phyloP scores from a whole-genome alignment of 2,113 vertebrate genomes.

The Anhinga rufa region DNA sequence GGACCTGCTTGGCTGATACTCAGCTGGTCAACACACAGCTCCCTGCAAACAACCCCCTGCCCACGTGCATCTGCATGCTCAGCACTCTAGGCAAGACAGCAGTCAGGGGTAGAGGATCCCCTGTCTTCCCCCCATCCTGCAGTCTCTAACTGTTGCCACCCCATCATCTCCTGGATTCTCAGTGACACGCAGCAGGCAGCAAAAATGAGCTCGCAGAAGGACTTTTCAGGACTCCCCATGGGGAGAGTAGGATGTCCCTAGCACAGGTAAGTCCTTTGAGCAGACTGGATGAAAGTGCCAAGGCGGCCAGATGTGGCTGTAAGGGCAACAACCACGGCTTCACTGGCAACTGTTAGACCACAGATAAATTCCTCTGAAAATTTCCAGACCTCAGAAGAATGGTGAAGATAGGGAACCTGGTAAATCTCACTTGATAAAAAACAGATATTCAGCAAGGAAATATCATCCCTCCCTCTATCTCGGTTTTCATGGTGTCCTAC shows the following conservation, averaged over 20 bases:
- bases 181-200: background rate
- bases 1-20: background rate
- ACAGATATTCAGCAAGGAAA: background rate
- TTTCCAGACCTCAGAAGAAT: background rate
- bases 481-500: background rate
- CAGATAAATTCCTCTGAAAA: background rate
- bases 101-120: background rate
- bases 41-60: background rate
- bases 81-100: background rate
- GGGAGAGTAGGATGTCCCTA: background rate
- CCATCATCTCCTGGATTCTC: background rate
- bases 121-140: background rate
- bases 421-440: background rate
- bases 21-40: background rate
- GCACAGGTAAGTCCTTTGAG: background rate
- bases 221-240: background rate
- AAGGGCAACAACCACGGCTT: background rate
- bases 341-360: background rate
- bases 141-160: background rate
- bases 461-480: background rate
- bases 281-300: background rate
- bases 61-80: fast-evolving
- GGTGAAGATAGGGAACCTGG: background rate
- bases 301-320: background rate
- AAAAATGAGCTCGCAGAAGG: background rate